These are phyloP conservation scores for Tychaedon coryphoeus DNA, from an alignment of 2,113 vertebrate genomes.

Conservation along the genomic window DNA sequence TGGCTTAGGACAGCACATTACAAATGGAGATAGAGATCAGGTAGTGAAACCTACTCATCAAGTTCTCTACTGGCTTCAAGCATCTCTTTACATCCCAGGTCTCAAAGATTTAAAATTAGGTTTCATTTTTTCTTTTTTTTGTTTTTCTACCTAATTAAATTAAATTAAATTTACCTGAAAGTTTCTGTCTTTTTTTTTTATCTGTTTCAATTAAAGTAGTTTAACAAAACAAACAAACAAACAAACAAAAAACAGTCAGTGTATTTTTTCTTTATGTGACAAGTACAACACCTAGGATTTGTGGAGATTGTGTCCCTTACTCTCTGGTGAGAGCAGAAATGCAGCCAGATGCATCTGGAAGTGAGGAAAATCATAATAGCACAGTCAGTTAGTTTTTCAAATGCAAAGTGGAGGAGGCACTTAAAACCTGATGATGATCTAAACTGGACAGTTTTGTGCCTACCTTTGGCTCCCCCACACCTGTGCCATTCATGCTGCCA, in stretches of 20 bases:
- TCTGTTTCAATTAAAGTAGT: background rate
- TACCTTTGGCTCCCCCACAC: background rate
- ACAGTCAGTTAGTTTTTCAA: constrained; percentile 3
- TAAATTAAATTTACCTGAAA: background rate
- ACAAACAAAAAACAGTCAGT: background rate
- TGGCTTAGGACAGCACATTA: constrained; percentile 26
- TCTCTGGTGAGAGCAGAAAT: background rate
- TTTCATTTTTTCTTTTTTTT: background rate
- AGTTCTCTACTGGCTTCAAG: background rate
- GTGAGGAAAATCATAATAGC: background rate
- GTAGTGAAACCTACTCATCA: background rate
- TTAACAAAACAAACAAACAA: background rate
- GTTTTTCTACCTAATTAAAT: background rate
- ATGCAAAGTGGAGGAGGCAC: background rate
- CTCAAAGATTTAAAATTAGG: background rate
- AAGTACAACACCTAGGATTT: background rate
- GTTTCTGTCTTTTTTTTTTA: background rate
- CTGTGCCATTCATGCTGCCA: background rate
- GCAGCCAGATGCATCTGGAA: background rate
- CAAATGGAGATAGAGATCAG: background rate
- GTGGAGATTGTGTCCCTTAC: background rate
- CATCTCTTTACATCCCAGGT: background rate
- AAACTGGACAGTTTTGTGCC: background rate
- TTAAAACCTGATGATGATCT: background rate
- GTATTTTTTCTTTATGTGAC: background rate